These are phyloP conservation scores for Leucophora obtusa DNA, from an alignment of 2,888 invertebrate species.

Conservation along the genomic window DNA sequence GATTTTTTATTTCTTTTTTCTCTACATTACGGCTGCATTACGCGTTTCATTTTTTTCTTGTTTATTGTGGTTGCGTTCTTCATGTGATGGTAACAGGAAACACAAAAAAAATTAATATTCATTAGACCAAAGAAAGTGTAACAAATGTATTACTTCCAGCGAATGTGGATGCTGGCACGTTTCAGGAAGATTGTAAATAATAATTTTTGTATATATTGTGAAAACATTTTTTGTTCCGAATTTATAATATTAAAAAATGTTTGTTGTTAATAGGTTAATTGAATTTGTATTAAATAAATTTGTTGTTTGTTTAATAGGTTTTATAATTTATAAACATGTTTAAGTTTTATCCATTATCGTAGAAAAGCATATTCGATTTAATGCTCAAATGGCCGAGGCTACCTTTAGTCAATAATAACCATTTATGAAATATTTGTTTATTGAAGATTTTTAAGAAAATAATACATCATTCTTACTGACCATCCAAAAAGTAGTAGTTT, in stretches of 20 bases:
- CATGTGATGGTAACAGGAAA: not conserved
- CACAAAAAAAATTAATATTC: conserved; percentile 28
- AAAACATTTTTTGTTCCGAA: conserved; percentile 21
- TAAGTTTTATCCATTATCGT: not conserved
- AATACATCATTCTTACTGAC: too few species aligned
- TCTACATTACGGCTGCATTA: not conserved
- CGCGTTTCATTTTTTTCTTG: not conserved
- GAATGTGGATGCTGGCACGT: conserved; percentile 26
- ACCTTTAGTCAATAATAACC: too few species aligned
- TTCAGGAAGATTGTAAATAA: conserved; percentile 42
- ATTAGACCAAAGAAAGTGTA: conserved; percentile 62
- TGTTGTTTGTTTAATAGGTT: not conserved
- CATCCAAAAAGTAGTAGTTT: too few species aligned
- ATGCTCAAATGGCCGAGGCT: too few species aligned
- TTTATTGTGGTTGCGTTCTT: not conserved
- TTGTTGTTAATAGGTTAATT: conserved; percentile 50
- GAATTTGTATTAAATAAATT: not conserved
- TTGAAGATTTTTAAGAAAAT: too few species aligned
- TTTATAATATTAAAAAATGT: not conserved
- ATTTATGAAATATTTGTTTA: too few species aligned
- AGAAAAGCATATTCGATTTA: too few species aligned
- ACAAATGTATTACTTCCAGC: conserved; percentile 19
- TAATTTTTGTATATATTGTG: conserved; percentile 23
- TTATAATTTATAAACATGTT: not conserved
- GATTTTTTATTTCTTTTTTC: not conserved